A percentile compares a stretch with the other conserved stretches of the same genome.
Conservation (phyloP, 2,888 invertebrate species). For the Chrysomela aeneicollis region DNA sequence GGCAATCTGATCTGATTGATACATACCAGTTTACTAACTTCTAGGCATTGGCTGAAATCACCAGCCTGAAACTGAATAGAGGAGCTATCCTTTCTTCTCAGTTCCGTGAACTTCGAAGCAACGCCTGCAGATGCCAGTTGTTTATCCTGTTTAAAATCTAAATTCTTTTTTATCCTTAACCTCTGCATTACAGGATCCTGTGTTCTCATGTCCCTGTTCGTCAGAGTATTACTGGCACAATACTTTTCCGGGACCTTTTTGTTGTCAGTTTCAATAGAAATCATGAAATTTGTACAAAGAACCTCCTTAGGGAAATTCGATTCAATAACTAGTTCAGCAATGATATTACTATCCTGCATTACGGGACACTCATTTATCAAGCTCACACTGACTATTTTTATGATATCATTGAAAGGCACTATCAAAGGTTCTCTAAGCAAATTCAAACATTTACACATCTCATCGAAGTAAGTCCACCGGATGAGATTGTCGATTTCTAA, state of each 20-base stretch:
- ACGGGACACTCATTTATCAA: constrained; percentile 57
- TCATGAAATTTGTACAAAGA: constrained; percentile 68
- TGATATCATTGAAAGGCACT: constrained; percentile 59
- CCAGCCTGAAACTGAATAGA: constrained; percentile 46
- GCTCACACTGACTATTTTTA: constrained; percentile 49
- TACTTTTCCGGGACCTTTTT: constrained; percentile 48
- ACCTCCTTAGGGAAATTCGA: constrained; percentile 73
- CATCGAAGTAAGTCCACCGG: constrained; percentile 74
- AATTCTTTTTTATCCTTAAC: constrained; percentile 72
- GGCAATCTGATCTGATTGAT: neutral
- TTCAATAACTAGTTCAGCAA: constrained; percentile 64
- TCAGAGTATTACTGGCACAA: constrained; percentile 63
- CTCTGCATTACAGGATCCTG: constrained; percentile 68
- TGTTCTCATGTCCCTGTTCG: constrained; percentile 68
- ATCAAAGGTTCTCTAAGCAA: constrained; percentile 53
- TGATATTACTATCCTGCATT: constrained; percentile 68
- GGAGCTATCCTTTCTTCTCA: constrained; percentile 74
- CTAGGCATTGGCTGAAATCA: constrained; percentile 52
- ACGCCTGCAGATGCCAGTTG: constrained; percentile 78
- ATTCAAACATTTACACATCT: constrained; percentile 72
- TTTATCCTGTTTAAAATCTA: constrained; percentile 85
- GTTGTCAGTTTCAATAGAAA: constrained; percentile 63
- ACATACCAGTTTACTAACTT: constrained; percentile 53
- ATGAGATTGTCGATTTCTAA: constrained; percentile 74
- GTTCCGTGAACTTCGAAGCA: constrained; percentile 68